Base-by-base conservation (phyloP, 2,113 vertebrate species). In the Nycticryphes semicollaris region DNA sequence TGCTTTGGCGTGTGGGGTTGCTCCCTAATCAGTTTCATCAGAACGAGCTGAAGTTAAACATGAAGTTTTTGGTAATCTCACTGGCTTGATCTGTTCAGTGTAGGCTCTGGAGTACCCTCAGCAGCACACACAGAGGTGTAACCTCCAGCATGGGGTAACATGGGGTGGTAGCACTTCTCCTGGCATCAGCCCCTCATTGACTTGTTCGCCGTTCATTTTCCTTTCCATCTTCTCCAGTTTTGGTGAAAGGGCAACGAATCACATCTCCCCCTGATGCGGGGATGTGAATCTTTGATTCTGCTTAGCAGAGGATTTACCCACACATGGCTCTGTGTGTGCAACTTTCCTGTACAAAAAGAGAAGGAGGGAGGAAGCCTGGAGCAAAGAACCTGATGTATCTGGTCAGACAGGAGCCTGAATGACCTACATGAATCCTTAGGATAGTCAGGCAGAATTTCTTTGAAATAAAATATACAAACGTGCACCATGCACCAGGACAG, bases 211-310 rank as follows among this genome's bases (percentile, higher is more conserved):
- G 13, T 24, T 35, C 27, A 3, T 93, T 88, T 84, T 64, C 67
- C 33, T 80, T 77, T 84, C 75, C 33, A 4, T 22, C 60, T 64
- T 62, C 50, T 83, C 33, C 10, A 19, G 64, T 72, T 89, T 53
- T 64, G 64, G 76, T 37, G 45, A 45, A 84, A 74, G 24, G 16
- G 67, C 20, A 78, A 60, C 10, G 56, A 3, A 37, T 93, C 30
- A 3, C 33, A 28, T 60, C 60, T 79, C 39, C 22, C 16, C 20
- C 53, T 39, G 22, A 48, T 27, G 25, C 50, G 19, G 0, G 0
- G 25, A 43, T 43, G 43, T 43, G 43, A 43, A 43, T 43, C 14
- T 60, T 60, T 74, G 70, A 54, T 63, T 84, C 54, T 72, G 25
- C 75, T 57, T 50, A 45, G 63, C 45, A 66, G 45, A 33, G 35